Evolutionary conservation across 2,797 vertebrate genomes (phyloP).

Genomic region (Buceros bicornis): DNA sequence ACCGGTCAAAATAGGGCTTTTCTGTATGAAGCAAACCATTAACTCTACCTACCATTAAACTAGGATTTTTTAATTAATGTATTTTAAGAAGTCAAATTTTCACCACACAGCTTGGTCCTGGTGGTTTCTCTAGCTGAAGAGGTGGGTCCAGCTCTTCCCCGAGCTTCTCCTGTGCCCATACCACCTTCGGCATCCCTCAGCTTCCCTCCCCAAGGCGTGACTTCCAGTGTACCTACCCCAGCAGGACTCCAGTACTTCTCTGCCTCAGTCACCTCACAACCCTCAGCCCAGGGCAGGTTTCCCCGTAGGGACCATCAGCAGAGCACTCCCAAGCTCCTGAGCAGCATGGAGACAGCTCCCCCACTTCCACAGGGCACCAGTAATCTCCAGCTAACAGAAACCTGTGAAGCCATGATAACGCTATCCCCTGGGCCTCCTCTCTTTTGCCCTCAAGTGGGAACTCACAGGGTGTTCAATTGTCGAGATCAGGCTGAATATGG

Average conservation of each 20-base stretch:
- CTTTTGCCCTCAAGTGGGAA: background rate
- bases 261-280: background rate
- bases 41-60: background rate
- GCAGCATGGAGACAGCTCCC: background rate
- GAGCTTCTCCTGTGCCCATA: background rate
- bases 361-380: background rate
- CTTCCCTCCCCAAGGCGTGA: accelerated
- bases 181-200: background rate
- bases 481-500: background rate
- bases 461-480: background rate
- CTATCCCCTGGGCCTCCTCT: background rate
- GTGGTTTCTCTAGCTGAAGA: background rate
- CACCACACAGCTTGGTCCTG: background rate
- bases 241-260: background rate
- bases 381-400: background rate
- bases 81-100: too few relatives aligned
- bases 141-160: background rate
- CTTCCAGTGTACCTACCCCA: background rate
- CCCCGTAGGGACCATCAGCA: background rate
- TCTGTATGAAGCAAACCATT: background rate
- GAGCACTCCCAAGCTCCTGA: background rate
- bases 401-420: background rate
- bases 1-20: background rate
- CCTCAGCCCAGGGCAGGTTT: background rate
- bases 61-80: too few relatives aligned